Base-by-base conservation (phyloP, 2,888 invertebrate genomes). In the Watsonalla binaria region DNA sequence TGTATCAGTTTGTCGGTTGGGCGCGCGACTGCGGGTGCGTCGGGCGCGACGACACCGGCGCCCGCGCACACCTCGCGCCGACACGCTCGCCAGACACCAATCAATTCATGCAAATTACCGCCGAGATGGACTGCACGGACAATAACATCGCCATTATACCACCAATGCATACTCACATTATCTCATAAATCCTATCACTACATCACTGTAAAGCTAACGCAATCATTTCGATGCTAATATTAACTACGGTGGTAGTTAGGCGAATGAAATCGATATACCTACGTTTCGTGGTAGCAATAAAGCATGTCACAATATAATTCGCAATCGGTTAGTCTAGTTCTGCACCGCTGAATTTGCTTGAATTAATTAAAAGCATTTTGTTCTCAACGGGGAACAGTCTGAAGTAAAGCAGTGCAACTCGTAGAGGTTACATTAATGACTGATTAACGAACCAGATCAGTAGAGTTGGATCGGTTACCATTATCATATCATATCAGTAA, bases 31-130 rank as follows among this genome's bases (percentile, higher is more conserved):
- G 88, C 74, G 80, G 74, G 72, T 68, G 77, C 72, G 69, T 57
- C 63, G 68, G 65, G 67, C 69, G 72, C 63, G 64, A 65, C 65
- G 63, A 67, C 61, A 49, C 15, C 14, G 49, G 54, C 52, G 59
- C 63, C 60, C 70, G 74, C 68, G 72, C 71, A 77, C 79, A 79
- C 78, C 78, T 75, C 80, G 69, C 62, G 61, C 54, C 47, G 55
- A 55, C 60, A 66, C 67, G 65, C 62, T 61, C 62, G 62, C 70
- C 70, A 75, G 74, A 70, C 75, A 72, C 74, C 76, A 80, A 89
- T 88, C 88, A 88, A 89, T 89, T 90, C 84, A 90, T 90, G 89
- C 84, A 90, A 90, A 90, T 90, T 85, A 80, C 70, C 70, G 72
- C 76, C 83, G 80, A 83, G 86, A 86, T 83, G 79, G 77, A 63